Evolutionary conservation across 2,797 vertebrate species (phyloP), one percentile per base, ranked within the genome.

Genomic region (Tamandua tetradactyla): DNA sequence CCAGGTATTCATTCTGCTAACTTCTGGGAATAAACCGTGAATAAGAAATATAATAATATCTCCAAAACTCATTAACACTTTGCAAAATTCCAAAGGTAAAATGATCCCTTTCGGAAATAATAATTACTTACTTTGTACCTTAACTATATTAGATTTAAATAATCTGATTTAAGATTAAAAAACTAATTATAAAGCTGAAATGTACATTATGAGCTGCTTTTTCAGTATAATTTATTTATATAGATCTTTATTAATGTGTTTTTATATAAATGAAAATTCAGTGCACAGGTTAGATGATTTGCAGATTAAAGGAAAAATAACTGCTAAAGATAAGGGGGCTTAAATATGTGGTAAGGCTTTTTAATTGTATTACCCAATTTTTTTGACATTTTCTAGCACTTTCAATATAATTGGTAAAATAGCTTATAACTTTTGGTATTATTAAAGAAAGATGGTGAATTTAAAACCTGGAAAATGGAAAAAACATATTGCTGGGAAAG

Each of bases 131-230:
- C 82, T 94, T 95, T 95, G 75, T 95, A 96, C 95, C 96, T 95
- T 94, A 94, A 83, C 95, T 95, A 25, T 93, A 83, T 96, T 93
- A 94, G 91, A 95, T 96, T 95, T 96, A 95, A 96, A 95, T 96
- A 74, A 93, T 96, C 82, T 96, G 94, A 97, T 96, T 94, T 93
- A 49, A 97, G 96, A 97, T 95, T 96, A 95, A 57, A 89, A 94
- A 96, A 97, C 93, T 97, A 97, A 97, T 97, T 97, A 97, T 87
- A 96, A 94, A 95, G 71, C 93, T 93, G 88, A 97, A 95, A 94
- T 90, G 61, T 95, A 95, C 93, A 93, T 93, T 95, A 91, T 88
- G 84, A 95, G 72, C 84, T 89, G 37, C 87, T 87, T 95, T 94
- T 92, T 95, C 79, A 76, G 79, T 83, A 17, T 94, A 94, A 94